Percentiles rank a stretch among this genome's conserved stretches.
Evolutionary conservation across 2,888 invertebrate species (phyloP).

Genomic region (Epsilonema sp.): DNA sequence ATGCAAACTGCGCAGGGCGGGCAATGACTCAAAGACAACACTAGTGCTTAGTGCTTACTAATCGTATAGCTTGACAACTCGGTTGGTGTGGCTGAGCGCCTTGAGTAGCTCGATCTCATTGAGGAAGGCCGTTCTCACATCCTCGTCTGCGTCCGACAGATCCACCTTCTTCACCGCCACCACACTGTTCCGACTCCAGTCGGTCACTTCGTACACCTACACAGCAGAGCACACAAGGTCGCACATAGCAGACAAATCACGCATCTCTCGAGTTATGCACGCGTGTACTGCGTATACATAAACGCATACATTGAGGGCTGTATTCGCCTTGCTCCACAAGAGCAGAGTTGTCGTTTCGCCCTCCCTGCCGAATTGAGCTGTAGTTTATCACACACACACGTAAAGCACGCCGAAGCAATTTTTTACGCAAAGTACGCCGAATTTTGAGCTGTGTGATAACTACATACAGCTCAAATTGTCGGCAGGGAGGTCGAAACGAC

Average conservation of each 20-base stretch:
- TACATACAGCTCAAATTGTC: no score
- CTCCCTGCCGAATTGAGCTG: no score
- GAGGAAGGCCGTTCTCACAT: slow-evolving; percentile 49
- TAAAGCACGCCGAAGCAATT: no score
- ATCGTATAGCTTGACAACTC: slow-evolving; percentile 62
- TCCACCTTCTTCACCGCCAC: slow-evolving; percentile 65
- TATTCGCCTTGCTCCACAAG: no score
- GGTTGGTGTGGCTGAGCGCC: slow-evolving; percentile 51
- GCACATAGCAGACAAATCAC: not conserved
- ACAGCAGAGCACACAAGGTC: slow-evolving; percentile 2
- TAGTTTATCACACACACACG: no score
- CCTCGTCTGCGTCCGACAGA: slow-evolving; percentile 47
- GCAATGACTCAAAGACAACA: not conserved
- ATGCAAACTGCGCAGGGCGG: not conserved
- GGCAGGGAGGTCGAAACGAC: no score
- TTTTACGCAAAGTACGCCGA: no score
- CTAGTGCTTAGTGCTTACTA: no score
- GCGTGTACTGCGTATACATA: no score
- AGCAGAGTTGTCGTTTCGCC: no score
- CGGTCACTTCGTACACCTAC: slow-evolving; percentile 42
- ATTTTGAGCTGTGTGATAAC: no score
- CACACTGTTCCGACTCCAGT: slow-evolving; percentile 31
- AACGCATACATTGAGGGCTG: not conserved
- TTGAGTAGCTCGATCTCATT: slow-evolving; percentile 68
- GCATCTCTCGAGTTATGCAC: no score